Evolutionary conservation across 2,888 invertebrate species (phyloP).

Genomic region (Desoria tigrina): DNA sequence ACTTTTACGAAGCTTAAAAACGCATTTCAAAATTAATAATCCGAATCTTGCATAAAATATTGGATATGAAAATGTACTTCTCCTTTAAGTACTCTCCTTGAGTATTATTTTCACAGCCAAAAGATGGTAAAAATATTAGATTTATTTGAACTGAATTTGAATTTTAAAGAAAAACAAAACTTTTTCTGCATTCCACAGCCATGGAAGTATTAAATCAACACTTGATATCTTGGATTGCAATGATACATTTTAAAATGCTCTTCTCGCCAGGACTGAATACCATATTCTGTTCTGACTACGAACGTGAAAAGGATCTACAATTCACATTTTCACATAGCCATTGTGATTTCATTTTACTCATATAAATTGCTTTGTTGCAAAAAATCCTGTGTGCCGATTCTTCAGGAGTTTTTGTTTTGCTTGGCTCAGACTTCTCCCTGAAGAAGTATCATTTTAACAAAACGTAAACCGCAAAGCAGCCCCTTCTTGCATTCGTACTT

Average conservation of each 20-base stretch:
- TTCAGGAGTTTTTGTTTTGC: conserved; percentile 13
- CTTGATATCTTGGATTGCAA: no score
- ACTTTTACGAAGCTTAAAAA: background rate
- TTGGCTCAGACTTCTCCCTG: conserved; percentile 17
- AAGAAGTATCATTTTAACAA: conserved; percentile 1
- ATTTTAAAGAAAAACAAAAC: no score
- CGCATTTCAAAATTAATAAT: no score
- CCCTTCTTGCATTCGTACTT: background rate
- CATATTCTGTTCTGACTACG: background rate
- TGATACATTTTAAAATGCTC: no score
- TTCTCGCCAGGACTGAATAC: background rate
- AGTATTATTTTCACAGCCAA: no score
- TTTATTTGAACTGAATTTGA: no score
- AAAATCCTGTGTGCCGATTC: conserved; percentile 19
- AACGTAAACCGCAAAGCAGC: background rate
- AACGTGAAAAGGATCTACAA: background rate
- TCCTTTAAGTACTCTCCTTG: no score
- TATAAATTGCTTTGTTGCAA: conserved; percentile 23
- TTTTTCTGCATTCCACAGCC: no score
- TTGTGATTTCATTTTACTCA: conserved; percentile 4
- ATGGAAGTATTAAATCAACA: no score
- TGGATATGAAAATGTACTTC: no score
- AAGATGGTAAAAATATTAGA: no score
- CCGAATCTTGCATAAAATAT: no score
- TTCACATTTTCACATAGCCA: conserved; percentile 4